A percentile compares a stretch with the other conserved stretches of the same genome.
Evolutionary conservation across 1,140 invertebrate species (phyloP).

Genomic region (roundworm (Caenorhabditis elegans)): DNA sequence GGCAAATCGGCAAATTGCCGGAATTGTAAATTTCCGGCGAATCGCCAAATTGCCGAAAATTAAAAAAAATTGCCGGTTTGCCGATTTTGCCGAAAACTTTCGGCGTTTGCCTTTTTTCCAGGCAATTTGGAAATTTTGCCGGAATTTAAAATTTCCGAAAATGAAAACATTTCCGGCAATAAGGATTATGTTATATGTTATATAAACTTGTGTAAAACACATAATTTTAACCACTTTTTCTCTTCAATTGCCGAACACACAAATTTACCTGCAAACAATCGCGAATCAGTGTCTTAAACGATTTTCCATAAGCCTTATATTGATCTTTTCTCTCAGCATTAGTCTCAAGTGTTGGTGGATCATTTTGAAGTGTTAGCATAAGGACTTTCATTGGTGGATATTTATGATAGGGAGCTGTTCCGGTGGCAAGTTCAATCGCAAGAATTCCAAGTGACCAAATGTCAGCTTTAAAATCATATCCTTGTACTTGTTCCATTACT

Average conservation of each 20-base stretch:
- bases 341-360: conserved; percentile 92
- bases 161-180: too few relatives aligned
- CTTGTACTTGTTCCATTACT: conserved; percentile 98
- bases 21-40: too few relatives aligned
- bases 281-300: conserved; percentile 87
- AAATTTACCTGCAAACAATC: conserved; percentile 78
- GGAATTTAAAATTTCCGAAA: not conserved
- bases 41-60: too few relatives aligned
- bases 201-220: too few relatives aligned
- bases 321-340: conserved; percentile 93
- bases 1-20: too few relatives aligned
- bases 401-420: conserved; percentile 96
- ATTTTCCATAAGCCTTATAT: conserved; percentile 95
- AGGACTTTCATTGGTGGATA: conserved; percentile 99
- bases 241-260: too few relatives aligned
- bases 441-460: conserved; percentile 99
- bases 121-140: too few relatives aligned
- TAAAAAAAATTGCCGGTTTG: too few relatives aligned
- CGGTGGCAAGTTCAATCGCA: conserved; percentile 96
- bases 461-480: conserved; percentile 94
- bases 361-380: conserved; percentile 96
- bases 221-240: too few relatives aligned
- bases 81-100: too few relatives aligned
- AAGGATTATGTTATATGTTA: too few relatives aligned
- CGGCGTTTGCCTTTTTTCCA: too few relatives aligned